Conservation (phyloP, 1,140 invertebrate genomes). For the Planococcus citri region DNA sequence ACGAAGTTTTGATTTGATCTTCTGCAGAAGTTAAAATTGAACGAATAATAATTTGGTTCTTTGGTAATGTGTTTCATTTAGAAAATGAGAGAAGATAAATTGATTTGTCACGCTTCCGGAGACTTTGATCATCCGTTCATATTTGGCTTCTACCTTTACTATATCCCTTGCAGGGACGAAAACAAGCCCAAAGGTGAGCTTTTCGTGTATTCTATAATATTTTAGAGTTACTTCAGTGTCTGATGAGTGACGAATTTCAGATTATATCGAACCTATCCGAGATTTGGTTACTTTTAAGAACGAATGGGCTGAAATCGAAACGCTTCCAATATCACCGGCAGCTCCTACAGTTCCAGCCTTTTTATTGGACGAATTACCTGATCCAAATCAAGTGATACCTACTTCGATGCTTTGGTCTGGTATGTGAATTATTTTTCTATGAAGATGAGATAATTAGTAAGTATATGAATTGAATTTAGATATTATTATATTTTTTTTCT, state of each 20-base stretch:
- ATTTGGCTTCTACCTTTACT: slow-evolving; percentile 86
- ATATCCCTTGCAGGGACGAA: slow-evolving; percentile 51
- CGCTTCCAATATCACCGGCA: slow-evolving; percentile 41
- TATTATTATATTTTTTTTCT: too few relatives aligned
- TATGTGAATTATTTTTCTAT: background rate
- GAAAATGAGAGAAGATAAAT: slow-evolving; percentile 59
- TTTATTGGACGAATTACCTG: slow-evolving; percentile 16
- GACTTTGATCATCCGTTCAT: slow-evolving; percentile 67
- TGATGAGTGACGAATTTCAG: background rate
- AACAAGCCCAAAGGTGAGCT: slow-evolving; percentile 42
- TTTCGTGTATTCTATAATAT: background rate
- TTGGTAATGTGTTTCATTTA: slow-evolving; percentile 35
- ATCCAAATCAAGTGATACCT: background rate
- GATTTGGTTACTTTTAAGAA: slow-evolving; percentile 42
- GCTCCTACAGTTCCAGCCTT: slow-evolving; percentile 23
- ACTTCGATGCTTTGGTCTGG: background rate
- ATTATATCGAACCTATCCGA: background rate
- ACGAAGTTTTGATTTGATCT: background rate
- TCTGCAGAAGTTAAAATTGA: too few relatives aligned
- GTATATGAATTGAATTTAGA: too few relatives aligned
- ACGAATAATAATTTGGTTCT: too few relatives aligned
- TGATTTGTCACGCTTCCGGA: slow-evolving; percentile 84
- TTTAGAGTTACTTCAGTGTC: background rate
- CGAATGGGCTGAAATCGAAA: slow-evolving; percentile 77
- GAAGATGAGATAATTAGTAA: too few relatives aligned